A percentile compares a stretch with the other conserved stretches of the same genome.
Conservation (phyloP, 2,888 invertebrate genomes). For the Atethmia centrago region DNA sequence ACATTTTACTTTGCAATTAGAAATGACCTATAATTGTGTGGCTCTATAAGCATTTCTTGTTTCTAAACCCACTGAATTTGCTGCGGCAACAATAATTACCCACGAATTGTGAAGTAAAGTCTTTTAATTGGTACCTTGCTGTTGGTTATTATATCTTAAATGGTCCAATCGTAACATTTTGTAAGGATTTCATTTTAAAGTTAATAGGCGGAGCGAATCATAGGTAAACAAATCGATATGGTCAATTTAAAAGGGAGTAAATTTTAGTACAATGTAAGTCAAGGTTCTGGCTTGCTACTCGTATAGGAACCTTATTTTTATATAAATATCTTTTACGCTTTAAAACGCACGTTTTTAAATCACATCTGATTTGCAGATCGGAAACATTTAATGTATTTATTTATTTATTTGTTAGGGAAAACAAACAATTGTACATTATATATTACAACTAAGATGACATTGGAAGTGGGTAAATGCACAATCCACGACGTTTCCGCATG, state of each 20-base stretch:
- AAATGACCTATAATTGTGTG: constrained; percentile 71
- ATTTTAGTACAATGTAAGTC: neutral
- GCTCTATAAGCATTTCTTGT: constrained; percentile 69
- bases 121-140: constrained; percentile 65
- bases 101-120: constrained; percentile 65
- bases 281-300: neutral
- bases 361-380: too few relatives aligned
- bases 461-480: too few relatives aligned
- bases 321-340: too few relatives aligned
- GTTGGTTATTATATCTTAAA: constrained; percentile 59
- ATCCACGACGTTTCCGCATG: too few relatives aligned
- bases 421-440: too few relatives aligned
- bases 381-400: too few relatives aligned
- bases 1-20: constrained; percentile 75
- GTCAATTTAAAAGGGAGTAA: neutral
- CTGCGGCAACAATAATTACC: constrained; percentile 67
- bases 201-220: constrained; percentile 22
- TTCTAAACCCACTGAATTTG: constrained; percentile 67
- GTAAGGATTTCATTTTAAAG: constrained; percentile 29
- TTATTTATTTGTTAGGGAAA: too few relatives aligned
- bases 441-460: too few relatives aligned
- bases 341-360: too few relatives aligned
- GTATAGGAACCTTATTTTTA: neutral
- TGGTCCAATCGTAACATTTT: constrained; percentile 42
- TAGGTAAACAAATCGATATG: neutral